Conservation (phyloP, 2,113 vertebrate species). For the Elaphurus davidianus region DNA sequence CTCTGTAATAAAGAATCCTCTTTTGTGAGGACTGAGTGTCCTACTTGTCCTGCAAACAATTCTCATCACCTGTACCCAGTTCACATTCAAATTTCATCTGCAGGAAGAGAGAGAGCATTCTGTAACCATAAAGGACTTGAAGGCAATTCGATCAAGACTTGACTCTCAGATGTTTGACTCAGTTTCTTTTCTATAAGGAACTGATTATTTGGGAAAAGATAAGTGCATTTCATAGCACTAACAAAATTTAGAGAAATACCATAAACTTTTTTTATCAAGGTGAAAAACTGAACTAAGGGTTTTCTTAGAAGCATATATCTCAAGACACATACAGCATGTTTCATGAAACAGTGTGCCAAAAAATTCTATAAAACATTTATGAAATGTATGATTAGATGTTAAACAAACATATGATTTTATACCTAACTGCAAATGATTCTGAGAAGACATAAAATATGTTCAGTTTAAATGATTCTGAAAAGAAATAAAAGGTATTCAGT, state of each 20-base stretch:
- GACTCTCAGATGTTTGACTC: not conserved
- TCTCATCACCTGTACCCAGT: not conserved
- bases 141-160: not conserved
- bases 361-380: not conserved
- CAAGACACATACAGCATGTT: not conserved
- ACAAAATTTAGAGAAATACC: conserved; percentile 28
- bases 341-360: not conserved
- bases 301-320: not conserved
- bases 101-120: not conserved
- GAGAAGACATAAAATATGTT: conserved; percentile 23
- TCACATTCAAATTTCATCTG: conserved; percentile 2
- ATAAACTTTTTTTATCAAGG: not conserved
- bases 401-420: not conserved
- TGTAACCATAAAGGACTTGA: not conserved
- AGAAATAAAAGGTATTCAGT: conserved; percentile 33
- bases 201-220: not conserved
- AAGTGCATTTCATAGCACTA: not conserved
- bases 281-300: not conserved
- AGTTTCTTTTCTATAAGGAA: not conserved
- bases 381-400: not conserved
- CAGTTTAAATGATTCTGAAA: conserved; percentile 47
- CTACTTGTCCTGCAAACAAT: not conserved
- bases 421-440: conserved; percentile 15
- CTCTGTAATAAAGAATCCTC: not conserved
- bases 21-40: not conserved